Evolutionary conservation across 2,888 invertebrate genomes (phyloP).

Genomic region (Pammene aurita): DNA sequence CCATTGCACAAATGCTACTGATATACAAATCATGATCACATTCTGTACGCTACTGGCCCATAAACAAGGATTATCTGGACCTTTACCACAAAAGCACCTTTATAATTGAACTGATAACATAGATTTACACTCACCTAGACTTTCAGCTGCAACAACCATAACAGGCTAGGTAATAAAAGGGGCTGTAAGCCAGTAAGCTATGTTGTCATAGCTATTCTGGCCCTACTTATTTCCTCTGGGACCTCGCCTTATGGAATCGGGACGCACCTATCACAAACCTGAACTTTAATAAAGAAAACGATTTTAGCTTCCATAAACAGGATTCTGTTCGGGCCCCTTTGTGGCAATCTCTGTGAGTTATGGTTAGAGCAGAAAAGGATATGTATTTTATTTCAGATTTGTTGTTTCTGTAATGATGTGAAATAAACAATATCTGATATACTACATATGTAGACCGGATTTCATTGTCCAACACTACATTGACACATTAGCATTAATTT

Average conservation of each 20-base stretch:
- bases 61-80: slow-evolving; percentile 12
- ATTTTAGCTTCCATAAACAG: slow-evolving; percentile 57
- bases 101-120: slow-evolving; percentile 16
- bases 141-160: slow-evolving; percentile 33
- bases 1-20: not conserved
- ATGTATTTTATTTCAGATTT: slow-evolving; percentile 19
- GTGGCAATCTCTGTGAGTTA: slow-evolving; percentile 39
- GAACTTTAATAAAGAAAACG: slow-evolving; percentile 62
- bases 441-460: no score
- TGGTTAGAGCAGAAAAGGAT: slow-evolving; percentile 21
- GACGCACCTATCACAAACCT: slow-evolving; percentile 67
- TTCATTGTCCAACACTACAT: no score
- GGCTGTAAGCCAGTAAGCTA: slow-evolving; percentile 38
- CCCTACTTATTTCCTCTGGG: slow-evolving; percentile 72
- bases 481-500: no score
- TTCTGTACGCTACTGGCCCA: not conserved
- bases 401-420: slow-evolving; percentile 1
- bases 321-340: slow-evolving; percentile 59
- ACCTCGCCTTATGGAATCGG: slow-evolving; percentile 60
- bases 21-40: slow-evolving; percentile 6
- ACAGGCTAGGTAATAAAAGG: slow-evolving; percentile 37
- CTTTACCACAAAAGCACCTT: slow-evolving; percentile 9
- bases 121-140: slow-evolving; percentile 26
- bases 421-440: not conserved
- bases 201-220: slow-evolving; percentile 53